These are phyloP conservation scores for Coenobita brevimanus DNA, from an alignment of 1,140 invertebrate genomes.

Conservation along the genomic window DNA sequence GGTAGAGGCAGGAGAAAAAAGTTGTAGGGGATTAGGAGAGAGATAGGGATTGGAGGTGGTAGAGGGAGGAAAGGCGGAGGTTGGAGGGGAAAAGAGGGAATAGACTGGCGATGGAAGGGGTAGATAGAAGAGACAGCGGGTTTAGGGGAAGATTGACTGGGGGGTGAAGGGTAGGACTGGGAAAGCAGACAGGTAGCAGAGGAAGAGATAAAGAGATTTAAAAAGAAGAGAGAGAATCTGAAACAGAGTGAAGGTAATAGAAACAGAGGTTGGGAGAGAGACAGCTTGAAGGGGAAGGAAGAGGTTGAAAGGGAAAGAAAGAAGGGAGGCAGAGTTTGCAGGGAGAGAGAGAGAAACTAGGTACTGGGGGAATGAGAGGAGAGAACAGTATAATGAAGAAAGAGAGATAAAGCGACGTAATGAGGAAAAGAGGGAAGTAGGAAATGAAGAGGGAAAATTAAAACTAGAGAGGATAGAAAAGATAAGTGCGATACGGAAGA, in stretches of 20 bases:
- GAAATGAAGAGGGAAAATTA: neutral
- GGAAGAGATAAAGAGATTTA: neutral
- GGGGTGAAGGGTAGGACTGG: too few relatives aligned
- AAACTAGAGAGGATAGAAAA: neutral
- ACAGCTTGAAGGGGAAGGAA: neutral
- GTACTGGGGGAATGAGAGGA: too few relatives aligned
- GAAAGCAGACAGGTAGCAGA: neutral
- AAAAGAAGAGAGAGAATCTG: neutral
- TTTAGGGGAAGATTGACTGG: too few relatives aligned
- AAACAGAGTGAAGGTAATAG: neutral
- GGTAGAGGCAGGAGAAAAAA: too few relatives aligned
- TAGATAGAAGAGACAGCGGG: neutral
- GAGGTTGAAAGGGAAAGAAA: neutral
- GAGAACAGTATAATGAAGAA: neutral
- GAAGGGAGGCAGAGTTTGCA: neutral
- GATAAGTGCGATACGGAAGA: neutral
- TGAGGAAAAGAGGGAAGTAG: neutral
- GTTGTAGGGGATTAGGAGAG: too few relatives aligned
- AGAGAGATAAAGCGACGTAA: neutral
- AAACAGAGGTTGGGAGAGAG: neutral
- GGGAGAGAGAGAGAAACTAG: neutral
- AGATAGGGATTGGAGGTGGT: too few relatives aligned
- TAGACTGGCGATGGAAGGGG: neutral
- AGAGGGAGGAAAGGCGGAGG: neutral
- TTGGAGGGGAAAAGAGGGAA: neutral